Percentiles rank a stretch among this genome's conserved stretches.
phyloP scores from a whole-genome alignment of 2,888 invertebrate species.

The Drosophila picticornis region DNA sequence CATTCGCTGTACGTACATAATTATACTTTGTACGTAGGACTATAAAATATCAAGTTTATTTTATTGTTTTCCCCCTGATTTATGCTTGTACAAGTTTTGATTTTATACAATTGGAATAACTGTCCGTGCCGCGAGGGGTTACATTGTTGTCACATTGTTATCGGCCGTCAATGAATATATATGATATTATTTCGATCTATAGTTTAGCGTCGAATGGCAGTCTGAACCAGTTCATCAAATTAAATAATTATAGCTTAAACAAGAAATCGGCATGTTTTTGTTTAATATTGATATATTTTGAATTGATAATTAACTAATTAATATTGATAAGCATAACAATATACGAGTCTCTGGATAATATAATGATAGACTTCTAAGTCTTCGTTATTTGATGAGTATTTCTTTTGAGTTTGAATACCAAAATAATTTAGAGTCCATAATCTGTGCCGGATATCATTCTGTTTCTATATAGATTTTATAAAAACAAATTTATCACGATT shows the following conservation, averaged over 20 bases:
- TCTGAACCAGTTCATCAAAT: conserved; percentile 13
- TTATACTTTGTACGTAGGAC: conserved; percentile 3
- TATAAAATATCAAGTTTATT: conserved; percentile 47
- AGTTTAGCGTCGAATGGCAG: conserved; percentile 7
- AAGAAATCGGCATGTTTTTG: too few species aligned
- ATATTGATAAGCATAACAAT: background rate
- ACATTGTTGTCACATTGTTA: background rate
- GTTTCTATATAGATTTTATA: background rate
- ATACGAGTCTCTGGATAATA: background rate
- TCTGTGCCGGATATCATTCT: background rate
- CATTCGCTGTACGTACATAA: conserved; percentile 6
- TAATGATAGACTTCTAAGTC: background rate
- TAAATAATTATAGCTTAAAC: background rate
- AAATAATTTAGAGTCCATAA: background rate
- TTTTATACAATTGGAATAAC: conserved; percentile 14
- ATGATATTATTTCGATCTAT: conserved; percentile 15
- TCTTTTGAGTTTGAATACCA: background rate
- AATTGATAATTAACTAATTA: background rate
- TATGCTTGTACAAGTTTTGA: conserved; percentile 24
- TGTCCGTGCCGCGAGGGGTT: background rate
- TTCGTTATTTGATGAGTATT: background rate
- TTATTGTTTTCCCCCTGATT: conserved; percentile 49
- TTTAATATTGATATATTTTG: too few species aligned
- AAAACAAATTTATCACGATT: background rate
- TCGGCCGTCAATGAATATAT: background rate